A percentile compares a stretch with the other conserved stretches of the same genome.
Evolutionary conservation across 92 coral and sea anemone species (phyloP).

Genomic region (Palythoa heliodiscus): DNA sequence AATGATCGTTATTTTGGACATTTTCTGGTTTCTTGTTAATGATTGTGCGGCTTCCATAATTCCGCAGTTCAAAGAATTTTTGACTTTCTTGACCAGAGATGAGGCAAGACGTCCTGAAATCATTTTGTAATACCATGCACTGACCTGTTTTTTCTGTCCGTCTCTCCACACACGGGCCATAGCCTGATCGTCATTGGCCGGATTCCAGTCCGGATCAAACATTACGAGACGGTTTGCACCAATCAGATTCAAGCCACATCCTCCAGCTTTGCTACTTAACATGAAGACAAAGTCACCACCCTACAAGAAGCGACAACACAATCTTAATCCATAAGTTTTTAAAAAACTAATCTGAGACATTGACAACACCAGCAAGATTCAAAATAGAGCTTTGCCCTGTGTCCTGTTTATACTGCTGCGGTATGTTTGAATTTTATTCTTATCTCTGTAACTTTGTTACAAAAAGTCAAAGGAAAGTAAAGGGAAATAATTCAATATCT

Average conservation of each 20-base stretch:
- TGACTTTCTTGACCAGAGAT: neutral
- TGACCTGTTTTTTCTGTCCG: slow-evolving; percentile 95
- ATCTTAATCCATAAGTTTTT: neutral
- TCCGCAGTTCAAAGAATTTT: too few relatives aligned
- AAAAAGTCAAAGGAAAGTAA: too few relatives aligned
- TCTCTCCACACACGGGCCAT: slow-evolving; percentile 99
- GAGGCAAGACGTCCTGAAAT: too few relatives aligned
- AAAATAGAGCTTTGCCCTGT: too few relatives aligned
- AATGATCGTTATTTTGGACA: too few relatives aligned
- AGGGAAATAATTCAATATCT: too few relatives aligned
- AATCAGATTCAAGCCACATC: slow-evolving; percentile 93
- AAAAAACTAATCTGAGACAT: neutral
- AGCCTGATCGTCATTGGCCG: slow-evolving; percentile 99
- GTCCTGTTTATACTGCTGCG: too few relatives aligned
- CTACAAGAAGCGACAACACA: slow-evolving; percentile 27
- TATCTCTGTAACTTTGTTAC: too few relatives aligned
- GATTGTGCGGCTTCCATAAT: too few relatives aligned
- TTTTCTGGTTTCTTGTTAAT: too few relatives aligned
- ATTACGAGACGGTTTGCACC: slow-evolving; percentile 97
- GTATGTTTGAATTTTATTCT: too few relatives aligned
- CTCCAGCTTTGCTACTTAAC: slow-evolving; percentile 98
- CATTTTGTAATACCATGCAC: neutral
- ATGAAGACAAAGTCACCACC: slow-evolving; percentile 94
- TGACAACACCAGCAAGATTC: neutral
- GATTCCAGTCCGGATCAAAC: slow-evolving; percentile 99